Evolutionary conservation across 92 coral and sea anemone genomes (phyloP).

Genomic region (Chrysogorgia sp.): DNA sequence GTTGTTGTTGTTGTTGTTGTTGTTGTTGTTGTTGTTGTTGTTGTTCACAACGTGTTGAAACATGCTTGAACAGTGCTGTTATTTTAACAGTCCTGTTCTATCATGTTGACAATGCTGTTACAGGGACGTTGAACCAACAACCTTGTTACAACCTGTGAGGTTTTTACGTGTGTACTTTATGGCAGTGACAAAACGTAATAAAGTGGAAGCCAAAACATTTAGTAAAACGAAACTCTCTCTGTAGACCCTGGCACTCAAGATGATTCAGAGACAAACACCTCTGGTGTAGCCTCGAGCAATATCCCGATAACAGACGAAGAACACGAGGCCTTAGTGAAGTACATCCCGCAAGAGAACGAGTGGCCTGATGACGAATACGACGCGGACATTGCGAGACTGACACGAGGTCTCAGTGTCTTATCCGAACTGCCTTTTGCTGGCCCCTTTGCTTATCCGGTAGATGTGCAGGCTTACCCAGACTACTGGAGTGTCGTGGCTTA

Average conservation of each 20-base stretch:
- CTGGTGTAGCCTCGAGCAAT: conserved; percentile 90
- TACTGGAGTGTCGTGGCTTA: conserved; percentile 95
- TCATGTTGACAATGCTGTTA: too few relatives aligned
- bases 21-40: too few relatives aligned
- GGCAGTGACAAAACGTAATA: background rate
- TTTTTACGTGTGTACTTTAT: background rate
- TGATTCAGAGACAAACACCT: conserved; percentile 69
- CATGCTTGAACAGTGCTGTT: too few relatives aligned
- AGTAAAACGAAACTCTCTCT: too few relatives aligned
- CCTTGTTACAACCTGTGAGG: too few relatives aligned
- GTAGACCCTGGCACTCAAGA: conserved; percentile 50
- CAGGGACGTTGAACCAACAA: too few relatives aligned
- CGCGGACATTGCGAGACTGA: conserved; percentile 69
- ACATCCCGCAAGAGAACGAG: conserved; percentile 70
- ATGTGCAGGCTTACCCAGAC: conserved; percentile 93
- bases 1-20: too few relatives aligned
- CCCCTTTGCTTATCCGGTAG: conserved; percentile 93
- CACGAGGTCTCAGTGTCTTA: conserved; percentile 72
- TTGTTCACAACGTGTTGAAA: too few relatives aligned
- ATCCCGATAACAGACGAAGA: conserved; percentile 97
- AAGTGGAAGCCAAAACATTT: background rate
- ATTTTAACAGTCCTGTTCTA: too few relatives aligned
- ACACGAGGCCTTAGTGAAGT: conserved; percentile 72
- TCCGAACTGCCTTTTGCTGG: conserved; percentile 91
- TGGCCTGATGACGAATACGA: conserved; percentile 95